Conservation (phyloP, 1,140 invertebrate genomes). For the Arctopsyche grandis region DNA sequence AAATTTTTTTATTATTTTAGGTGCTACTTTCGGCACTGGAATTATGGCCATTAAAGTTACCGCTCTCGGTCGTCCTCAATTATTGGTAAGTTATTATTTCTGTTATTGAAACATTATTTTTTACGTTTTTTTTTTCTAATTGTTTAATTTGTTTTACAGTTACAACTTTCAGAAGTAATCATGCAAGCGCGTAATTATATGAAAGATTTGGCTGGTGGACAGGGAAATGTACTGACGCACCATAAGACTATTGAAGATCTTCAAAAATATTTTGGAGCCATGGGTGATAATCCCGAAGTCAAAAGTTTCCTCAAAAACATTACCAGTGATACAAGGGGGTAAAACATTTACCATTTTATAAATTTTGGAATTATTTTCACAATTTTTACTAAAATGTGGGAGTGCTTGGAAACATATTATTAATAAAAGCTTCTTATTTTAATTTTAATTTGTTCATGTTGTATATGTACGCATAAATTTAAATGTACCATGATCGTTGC, state of each 20-base stretch:
- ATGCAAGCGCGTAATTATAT: constrained; percentile 94
- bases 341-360: constrained; percentile 50
- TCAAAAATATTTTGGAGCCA: constrained; percentile 84
- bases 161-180: constrained; percentile 97
- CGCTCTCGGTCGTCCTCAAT: constrained; percentile 94
- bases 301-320: constrained; percentile 92
- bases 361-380: constrained; percentile 53
- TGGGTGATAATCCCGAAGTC: constrained; percentile 79
- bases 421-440: not conserved
- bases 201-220: constrained; percentile 84
- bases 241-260: constrained; percentile 88
- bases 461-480: no score
- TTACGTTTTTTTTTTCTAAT: constrained; percentile 30
- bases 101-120: not conserved
- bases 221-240: constrained; percentile 84
- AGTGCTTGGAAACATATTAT: not conserved
- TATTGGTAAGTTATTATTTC: constrained; percentile 78
- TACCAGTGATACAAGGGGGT: constrained; percentile 91
- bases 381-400: not conserved
- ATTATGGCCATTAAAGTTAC: constrained; percentile 98
- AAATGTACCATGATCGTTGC: no score
- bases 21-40: constrained; percentile 92
- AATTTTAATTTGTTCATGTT: no score
- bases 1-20: constrained; percentile 70
- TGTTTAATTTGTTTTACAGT: constrained; percentile 67